Conservation (phyloP, 2,113 vertebrate species). For the Cyprinodon variegatus region DNA sequence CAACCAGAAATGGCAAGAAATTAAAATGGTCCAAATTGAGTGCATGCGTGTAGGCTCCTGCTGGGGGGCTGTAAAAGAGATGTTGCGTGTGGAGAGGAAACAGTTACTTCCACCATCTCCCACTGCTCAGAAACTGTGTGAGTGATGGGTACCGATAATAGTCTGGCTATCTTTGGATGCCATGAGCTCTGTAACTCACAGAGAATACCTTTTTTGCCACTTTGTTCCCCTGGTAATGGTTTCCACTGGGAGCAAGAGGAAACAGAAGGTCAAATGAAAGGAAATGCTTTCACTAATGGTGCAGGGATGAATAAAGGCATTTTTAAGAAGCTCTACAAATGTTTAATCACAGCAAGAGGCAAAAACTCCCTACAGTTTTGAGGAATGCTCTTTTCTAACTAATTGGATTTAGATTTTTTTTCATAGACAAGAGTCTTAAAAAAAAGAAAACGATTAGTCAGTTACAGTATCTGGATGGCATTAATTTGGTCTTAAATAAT, state of each 20-base stretch:
- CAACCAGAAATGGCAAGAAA: constrained; percentile 17
- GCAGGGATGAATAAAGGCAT: neutral
- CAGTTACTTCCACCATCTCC: neutral
- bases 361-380: too few relatives aligned
- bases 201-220: constrained; percentile 1
- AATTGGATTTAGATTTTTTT: neutral
- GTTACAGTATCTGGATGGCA: too few relatives aligned
- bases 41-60: neutral
- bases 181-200: neutral
- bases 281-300: neutral
- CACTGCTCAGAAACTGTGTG: neutral
- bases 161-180: constrained; percentile 42
- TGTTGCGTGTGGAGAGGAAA: constrained; percentile 14
- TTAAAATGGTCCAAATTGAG: constrained; percentile 34
- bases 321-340: neutral
- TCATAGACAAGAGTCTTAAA: too few relatives aligned
- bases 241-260: neutral
- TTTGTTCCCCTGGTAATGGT: neutral
- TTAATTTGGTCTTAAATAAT: too few relatives aligned
- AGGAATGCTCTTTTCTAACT: neutral
- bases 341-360: too few relatives aligned
- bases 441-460: too few relatives aligned
- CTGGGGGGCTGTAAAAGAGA: constrained; percentile 31
- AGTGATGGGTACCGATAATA: constrained; percentile 17
- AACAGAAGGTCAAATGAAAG: neutral